Conservation (phyloP, 2,113 vertebrate species). For the Nicator chloris region DNA sequence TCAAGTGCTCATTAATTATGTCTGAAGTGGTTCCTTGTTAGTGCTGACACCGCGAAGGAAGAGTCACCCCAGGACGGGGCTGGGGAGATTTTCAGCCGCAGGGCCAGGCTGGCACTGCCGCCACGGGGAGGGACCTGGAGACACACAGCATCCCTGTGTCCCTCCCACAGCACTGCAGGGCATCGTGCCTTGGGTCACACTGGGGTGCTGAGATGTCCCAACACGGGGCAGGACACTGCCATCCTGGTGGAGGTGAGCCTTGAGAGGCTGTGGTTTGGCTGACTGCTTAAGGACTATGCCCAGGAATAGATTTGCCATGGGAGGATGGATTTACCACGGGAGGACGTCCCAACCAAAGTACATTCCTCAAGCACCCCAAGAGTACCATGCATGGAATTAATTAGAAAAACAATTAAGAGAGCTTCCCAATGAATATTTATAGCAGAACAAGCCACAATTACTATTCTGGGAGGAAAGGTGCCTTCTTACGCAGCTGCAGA, state of each 20-base stretch:
- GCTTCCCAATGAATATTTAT: constrained; percentile 52
- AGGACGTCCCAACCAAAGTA: fast-evolving
- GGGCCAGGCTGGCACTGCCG: not conserved
- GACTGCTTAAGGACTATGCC: not conserved
- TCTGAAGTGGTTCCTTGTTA: constrained; percentile 35
- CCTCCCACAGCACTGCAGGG: not conserved
- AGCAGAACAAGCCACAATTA: not conserved
- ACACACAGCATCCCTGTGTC: not conserved
- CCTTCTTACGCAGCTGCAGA: not conserved
- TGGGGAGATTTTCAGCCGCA: not conserved
- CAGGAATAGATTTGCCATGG: not conserved
- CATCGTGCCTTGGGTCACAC: not conserved
- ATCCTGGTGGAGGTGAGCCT: not conserved
- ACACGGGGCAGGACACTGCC: not conserved
- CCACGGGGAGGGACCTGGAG: fast-evolving
- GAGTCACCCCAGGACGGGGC: not conserved
- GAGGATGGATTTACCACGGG: not conserved
- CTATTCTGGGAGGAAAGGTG: not conserved
- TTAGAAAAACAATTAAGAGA: constrained; percentile 45
- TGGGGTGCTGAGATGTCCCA: not conserved
- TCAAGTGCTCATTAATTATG: constrained; percentile 46
- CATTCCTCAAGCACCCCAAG: not conserved
- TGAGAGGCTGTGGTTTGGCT: not conserved
- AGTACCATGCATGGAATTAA: constrained; percentile 25
- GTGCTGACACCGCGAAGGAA: not conserved